A percentile compares a stretch with the other conserved stretches of the same genome.
Evolutionary conservation across 2,797 vertebrate genomes (phyloP).

Genomic region (Peromyscus nudipes): DNA sequence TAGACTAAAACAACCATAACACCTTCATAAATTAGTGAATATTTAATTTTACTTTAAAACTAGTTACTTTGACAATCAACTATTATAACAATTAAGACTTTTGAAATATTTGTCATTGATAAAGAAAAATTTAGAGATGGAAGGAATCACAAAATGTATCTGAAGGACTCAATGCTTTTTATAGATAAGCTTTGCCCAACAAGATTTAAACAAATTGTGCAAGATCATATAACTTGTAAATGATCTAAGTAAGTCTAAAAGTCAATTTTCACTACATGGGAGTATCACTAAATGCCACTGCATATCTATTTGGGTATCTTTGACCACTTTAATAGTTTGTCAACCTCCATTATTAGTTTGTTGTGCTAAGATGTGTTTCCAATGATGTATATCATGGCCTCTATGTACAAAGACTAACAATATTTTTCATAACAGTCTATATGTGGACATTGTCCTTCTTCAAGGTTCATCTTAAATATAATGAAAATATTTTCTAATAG

Average conservation of each 20-base stretch:
- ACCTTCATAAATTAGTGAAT: background rate
- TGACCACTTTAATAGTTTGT: background rate
- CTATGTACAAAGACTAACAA: background rate
- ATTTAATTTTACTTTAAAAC: constrained; percentile 5
- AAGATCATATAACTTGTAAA: background rate
- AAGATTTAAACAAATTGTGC: background rate
- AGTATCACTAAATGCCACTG: background rate
- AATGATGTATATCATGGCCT: background rate
- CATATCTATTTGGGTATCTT: background rate
- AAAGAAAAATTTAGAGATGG: background rate
- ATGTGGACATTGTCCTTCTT: background rate
- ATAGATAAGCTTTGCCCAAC: background rate
- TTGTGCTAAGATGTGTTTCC: background rate
- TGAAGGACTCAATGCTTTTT: background rate
- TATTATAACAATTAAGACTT: background rate
- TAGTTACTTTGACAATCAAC: background rate
- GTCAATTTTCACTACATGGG: background rate
- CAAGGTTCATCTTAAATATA: background rate
- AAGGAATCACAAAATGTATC: background rate
- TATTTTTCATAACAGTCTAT: background rate
- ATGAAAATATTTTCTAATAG: background rate
- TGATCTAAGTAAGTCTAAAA: background rate
- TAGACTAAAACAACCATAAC: background rate
- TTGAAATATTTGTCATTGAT: background rate
- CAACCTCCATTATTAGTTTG: background rate